Percentiles rank a stretch among this genome's conserved stretches.
These are phyloP conservation scores for Dermatophagoides farinae DNA, from an alignment of 1,140 invertebrate species.

Conservation along the genomic window DNA sequence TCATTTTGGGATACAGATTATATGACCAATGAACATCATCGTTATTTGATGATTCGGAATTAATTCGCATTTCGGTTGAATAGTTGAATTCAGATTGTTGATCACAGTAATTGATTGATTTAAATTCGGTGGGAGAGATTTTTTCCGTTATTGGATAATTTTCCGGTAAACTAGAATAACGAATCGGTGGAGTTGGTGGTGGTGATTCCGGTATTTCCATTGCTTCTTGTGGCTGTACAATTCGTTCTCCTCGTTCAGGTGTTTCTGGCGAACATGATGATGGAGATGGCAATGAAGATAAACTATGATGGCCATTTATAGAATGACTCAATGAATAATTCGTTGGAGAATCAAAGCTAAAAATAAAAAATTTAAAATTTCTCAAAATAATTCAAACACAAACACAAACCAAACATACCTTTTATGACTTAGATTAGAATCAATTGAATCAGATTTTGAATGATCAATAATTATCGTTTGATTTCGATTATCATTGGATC, in stretches of 20 bases:
- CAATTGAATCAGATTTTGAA: neutral
- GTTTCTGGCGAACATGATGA: neutral
- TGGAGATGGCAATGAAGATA: neutral
- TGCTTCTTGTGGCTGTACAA: neutral
- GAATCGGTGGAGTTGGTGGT: slow-evolving; percentile 8
- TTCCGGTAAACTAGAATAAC: slow-evolving; percentile 8
- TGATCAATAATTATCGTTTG: neutral
- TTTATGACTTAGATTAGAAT: neutral
- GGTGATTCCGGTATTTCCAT: neutral
- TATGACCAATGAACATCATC: too few relatives aligned
- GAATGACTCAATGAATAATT: neutral
- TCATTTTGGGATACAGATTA: too few relatives aligned
- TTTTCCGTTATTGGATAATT: neutral
- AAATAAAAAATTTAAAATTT: neutral
- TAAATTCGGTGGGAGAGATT: too few relatives aligned
- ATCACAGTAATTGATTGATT: too few relatives aligned
- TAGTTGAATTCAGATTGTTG: too few relatives aligned
- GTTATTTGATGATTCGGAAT: too few relatives aligned
- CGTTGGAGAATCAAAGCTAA: neutral
- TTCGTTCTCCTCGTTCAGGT: neutral
- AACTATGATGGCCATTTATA: neutral
- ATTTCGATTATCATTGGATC: neutral
- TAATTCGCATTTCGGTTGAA: too few relatives aligned
- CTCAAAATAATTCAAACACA: too few relatives aligned
- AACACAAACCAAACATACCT: too few relatives aligned